These are phyloP conservation scores for Chromoteleia sp. DNA, from an alignment of 2,888 invertebrate genomes.

Conservation along the genomic window DNA sequence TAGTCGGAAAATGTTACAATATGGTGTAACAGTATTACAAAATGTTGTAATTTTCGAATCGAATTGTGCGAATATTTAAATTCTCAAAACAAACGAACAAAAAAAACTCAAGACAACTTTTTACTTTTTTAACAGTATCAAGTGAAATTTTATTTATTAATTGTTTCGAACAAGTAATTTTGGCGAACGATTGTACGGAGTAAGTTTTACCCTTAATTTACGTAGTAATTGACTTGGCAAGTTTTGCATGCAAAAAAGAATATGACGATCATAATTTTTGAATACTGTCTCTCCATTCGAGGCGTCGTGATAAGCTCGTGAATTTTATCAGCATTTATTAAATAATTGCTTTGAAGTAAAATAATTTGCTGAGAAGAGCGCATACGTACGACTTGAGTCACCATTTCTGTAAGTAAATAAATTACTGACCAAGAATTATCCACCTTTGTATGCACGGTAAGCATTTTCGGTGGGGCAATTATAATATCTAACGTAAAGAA, in stretches of 20 bases:
- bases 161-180: too few relatives aligned
- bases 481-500: constrained; percentile 64
- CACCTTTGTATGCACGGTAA: constrained; percentile 47
- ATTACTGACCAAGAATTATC: constrained; percentile 44
- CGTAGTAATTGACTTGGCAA: background rate
- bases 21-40: too few relatives aligned
- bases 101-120: too few relatives aligned
- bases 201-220: background rate
- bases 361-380: constrained; percentile 22
- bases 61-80: too few relatives aligned
- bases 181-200: too few relatives aligned
- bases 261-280: background rate
- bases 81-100: too few relatives aligned
- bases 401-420: constrained; percentile 32
- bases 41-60: too few relatives aligned
- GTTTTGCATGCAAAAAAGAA: background rate
- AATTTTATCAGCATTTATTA: background rate
- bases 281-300: background rate
- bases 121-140: too few relatives aligned
- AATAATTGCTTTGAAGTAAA: constrained; percentile 11
- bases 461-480: constrained; percentile 42
- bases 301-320: background rate
- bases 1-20: too few relatives aligned
- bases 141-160: too few relatives aligned
- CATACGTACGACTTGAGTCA: constrained; percentile 6